Base-by-base conservation (phyloP, 2,797 vertebrate genomes). In the Parauchenoglanis ngamensis region DNA sequence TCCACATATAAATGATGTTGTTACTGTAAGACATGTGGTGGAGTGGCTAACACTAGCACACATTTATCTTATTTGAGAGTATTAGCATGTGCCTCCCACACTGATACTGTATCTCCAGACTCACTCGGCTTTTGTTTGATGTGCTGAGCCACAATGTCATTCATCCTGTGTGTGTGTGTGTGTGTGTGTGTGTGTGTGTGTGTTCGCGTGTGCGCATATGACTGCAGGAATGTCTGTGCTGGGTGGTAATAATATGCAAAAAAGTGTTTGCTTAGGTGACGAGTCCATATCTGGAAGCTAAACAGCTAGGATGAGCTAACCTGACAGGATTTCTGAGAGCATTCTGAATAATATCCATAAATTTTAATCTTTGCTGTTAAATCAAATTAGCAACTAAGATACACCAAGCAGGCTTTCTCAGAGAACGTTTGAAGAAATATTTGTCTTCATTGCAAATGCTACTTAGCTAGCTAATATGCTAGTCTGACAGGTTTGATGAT, bases 141-240 rank as follows among this genome's bases (percentile, higher is more conserved):
- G 65, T 72, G 46, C 85, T 63, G 49, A 86, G 52, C 73, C 79
- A 31, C 31, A 11, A 46, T 54, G 59, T 56, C 59, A 83, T 87
- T 86, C 65, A 72, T 87, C 78, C 49, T 75, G 35, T 85, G 35
- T 93, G 92, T 93, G 70, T 83, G 73, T 75, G 86, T 49, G 8
- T 85, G 67, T 28, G 75, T 44, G 44, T 76, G n/a, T 44, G 23
- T 28, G 8, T 85, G 67, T 28, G 75, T 44, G 4, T 83, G 46
- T 49, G 75, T 31, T 31, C 61, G 61, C 8, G 44, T 76, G n/a
- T 44, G 23, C 7, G 35, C 21, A 35, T 40, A 35, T 40, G 40
- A 40, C 54, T 81, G 2, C 25, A 46, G 25, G 59, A 67, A 82
- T 65, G 40, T 65, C 59, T 65, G n/a, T 65, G 15, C 61, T 82